Evolutionary conservation across 2,888 invertebrate species (phyloP).

Genomic region (Rhorus exstirpatorius): DNA sequence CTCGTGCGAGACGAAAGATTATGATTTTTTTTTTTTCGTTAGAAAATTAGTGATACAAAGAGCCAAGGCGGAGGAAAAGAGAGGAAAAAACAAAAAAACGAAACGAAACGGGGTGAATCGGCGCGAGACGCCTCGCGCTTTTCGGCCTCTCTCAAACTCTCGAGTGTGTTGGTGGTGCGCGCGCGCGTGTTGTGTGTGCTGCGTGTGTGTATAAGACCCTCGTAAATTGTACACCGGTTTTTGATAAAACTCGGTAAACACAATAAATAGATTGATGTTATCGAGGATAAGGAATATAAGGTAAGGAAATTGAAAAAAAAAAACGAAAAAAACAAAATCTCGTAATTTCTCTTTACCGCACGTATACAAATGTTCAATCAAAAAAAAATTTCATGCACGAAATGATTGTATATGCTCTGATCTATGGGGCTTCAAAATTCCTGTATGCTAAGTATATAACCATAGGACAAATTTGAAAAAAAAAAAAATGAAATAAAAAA

Average conservation of each 20-base stretch:
- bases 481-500: too few relatives aligned
- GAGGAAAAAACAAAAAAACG: constrained; percentile 3
- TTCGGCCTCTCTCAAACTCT: neutral
- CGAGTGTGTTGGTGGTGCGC: too few relatives aligned
- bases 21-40: constrained; percentile 6
- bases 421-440: too few relatives aligned
- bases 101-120: constrained; percentile 8
- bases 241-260: constrained; percentile 25
- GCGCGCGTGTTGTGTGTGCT: too few relatives aligned
- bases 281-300: constrained; percentile 46
- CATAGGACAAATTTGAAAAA: too few relatives aligned
- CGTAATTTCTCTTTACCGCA: neutral
- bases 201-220: constrained; percentile 5
- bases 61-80: neutral
- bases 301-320: too few relatives aligned
- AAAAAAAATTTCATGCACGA: neutral
- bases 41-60: too few relatives aligned
- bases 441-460: too few relatives aligned
- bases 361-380: constrained; percentile 5
- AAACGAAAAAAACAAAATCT: too few relatives aligned
- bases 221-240: constrained; percentile 44
- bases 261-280: constrained; percentile 60
- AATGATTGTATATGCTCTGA: too few relatives aligned
- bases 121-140: constrained; percentile 42
- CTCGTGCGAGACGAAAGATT: too few relatives aligned